These are phyloP conservation scores for Cinclus cinclus DNA, from an alignment of 2,113 vertebrate species.

Conservation along the genomic window DNA sequence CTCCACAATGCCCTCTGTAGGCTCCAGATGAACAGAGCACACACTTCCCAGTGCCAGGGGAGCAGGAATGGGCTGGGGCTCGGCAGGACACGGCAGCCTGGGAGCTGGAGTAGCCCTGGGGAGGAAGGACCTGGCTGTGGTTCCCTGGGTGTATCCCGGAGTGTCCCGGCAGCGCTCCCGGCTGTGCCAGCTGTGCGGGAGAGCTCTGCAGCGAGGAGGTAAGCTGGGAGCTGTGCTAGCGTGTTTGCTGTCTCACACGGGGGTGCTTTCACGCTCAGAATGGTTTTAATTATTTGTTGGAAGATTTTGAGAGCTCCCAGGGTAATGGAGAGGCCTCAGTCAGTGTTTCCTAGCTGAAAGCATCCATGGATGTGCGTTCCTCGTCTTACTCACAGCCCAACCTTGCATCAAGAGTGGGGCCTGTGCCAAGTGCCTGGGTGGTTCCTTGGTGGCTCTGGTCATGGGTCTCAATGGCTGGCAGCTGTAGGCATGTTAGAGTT, in stretches of 20 bases:
- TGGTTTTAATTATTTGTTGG: conserved; percentile 34
- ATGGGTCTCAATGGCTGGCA: not conserved
- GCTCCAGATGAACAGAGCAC: not conserved
- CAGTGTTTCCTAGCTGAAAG: conserved; percentile 50
- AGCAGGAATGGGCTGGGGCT: not conserved
- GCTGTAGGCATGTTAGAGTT: not conserved
- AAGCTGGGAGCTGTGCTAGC: not conserved
- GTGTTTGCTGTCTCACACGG: not conserved
- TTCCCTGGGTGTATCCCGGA: not conserved
- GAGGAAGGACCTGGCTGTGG: not conserved
- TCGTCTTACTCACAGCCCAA: not conserved
- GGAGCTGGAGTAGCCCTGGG: rapidly evolving
- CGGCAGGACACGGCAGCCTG: not conserved
- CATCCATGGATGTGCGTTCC: not conserved
- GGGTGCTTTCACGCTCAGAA: not conserved
- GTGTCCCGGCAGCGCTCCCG: rapidly evolving
- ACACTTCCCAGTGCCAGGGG: not conserved
- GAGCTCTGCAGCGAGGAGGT: not conserved
- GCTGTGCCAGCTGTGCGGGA: not conserved
- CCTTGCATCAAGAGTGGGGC: not conserved
- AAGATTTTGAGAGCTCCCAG: conserved; percentile 13
- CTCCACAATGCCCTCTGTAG: conserved; percentile 17
- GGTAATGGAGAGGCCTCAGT: conserved; percentile 3
- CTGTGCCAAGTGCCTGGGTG: conserved; percentile 30
- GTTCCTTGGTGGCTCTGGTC: conserved; percentile 31